phyloP scores from a whole-genome alignment of 2,888 invertebrate species.

The Diadromus collaris region DNA sequence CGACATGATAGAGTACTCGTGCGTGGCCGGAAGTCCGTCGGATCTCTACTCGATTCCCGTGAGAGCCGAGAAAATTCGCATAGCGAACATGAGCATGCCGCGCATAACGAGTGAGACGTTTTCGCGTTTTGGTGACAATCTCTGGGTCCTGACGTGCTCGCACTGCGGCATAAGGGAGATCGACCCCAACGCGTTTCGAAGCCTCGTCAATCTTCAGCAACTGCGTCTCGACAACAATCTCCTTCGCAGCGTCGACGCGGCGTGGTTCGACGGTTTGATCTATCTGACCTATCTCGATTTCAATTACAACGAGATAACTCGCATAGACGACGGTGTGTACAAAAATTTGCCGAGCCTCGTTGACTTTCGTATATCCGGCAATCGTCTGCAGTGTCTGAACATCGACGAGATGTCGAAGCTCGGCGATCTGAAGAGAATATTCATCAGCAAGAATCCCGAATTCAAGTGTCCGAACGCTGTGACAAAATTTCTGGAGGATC shows the following conservation, averaged over 20 bases:
- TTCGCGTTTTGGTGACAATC: slow-evolving; percentile 70
- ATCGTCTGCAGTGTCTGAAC: slow-evolving; percentile 74
- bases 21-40: slow-evolving; percentile 68
- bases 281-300: slow-evolving; percentile 75
- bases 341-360: slow-evolving; percentile 69
- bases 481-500: slow-evolving; percentile 66
- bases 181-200: slow-evolving; percentile 71
- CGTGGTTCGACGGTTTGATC: slow-evolving; percentile 72
- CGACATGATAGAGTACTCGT: slow-evolving; percentile 73
- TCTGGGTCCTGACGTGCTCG: slow-evolving; percentile 74
- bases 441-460: slow-evolving; percentile 72
- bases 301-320: slow-evolving; percentile 73
- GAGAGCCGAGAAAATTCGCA: slow-evolving; percentile 70
- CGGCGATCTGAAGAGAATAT: slow-evolving; percentile 68
- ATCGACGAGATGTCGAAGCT: slow-evolving; percentile 69
- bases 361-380: slow-evolving; percentile 76
- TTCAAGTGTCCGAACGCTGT: slow-evolving; percentile 75
- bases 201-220: slow-evolving; percentile 72
- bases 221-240: slow-evolving; percentile 74
- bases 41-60: slow-evolving; percentile 71
- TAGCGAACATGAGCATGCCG: slow-evolving; percentile 69
- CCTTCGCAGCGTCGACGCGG: slow-evolving; percentile 66
- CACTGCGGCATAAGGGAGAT: slow-evolving; percentile 73
- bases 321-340: slow-evolving; percentile 74
- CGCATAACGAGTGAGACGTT: slow-evolving; percentile 70